phyloP scores from a whole-genome alignment of 1,140 invertebrate species.

The Cydia amplana region DNA sequence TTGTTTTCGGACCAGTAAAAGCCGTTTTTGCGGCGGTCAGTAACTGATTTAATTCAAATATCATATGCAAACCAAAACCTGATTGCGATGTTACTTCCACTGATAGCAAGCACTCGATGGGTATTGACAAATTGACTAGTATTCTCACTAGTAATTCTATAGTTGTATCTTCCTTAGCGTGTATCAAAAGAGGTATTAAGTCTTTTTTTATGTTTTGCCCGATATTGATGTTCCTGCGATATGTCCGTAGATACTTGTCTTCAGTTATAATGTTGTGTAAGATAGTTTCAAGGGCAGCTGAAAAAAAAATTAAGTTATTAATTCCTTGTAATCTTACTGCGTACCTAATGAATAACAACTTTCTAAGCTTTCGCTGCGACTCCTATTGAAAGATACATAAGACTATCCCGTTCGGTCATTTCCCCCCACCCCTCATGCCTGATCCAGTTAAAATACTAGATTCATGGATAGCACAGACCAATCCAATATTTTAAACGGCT shows the following conservation, averaged over 20 bases:
- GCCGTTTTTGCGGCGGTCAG: constrained; percentile 83
- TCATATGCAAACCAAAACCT: constrained; percentile 83
- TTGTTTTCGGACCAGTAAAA: constrained; percentile 83
- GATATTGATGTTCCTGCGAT: constrained; percentile 83
- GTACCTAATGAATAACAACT: too few relatives aligned
- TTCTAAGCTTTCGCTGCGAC: too few relatives aligned
- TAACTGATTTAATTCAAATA: constrained; percentile 85
- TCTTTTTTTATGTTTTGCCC: constrained; percentile 85
- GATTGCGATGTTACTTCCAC: constrained; percentile 82
- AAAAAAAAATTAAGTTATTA: constrained; percentile 39
- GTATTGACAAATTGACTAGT: constrained; percentile 86
- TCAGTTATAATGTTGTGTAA: constrained; percentile 82
- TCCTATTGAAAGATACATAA: too few relatives aligned
- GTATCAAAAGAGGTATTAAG: constrained; percentile 83
- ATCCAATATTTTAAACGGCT: too few relatives aligned
- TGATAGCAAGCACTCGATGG: constrained; percentile 85
- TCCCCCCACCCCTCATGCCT: too few relatives aligned
- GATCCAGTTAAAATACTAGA: too few relatives aligned
- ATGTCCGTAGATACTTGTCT: constrained; percentile 82
- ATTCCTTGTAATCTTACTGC: background rate
- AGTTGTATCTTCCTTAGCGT: constrained; percentile 83
- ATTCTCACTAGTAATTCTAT: constrained; percentile 82
- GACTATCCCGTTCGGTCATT: too few relatives aligned
- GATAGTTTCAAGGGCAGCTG: constrained; percentile 83
- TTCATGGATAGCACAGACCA: too few relatives aligned